These are phyloP conservation scores for Podarcis muralis DNA, from an alignment of 2,113 vertebrate genomes.

Conservation along the genomic window DNA sequence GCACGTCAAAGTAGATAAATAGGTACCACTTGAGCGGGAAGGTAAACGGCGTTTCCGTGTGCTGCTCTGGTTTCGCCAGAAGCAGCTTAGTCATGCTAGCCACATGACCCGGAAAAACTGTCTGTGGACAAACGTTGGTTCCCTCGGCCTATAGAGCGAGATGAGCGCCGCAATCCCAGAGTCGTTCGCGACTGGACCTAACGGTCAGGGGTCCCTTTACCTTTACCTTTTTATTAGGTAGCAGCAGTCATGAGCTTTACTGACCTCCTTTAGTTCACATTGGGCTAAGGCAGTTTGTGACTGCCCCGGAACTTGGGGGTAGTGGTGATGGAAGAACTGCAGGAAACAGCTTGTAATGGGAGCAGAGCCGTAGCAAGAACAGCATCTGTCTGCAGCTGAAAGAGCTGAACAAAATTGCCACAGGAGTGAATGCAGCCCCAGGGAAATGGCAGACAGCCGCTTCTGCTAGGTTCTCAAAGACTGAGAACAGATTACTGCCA, in stretches of 20 bases:
- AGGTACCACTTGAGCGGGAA: no score
- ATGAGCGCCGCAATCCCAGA: no score
- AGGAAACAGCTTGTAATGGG: neutral
- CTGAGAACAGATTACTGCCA: neutral
- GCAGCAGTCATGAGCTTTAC: neutral
- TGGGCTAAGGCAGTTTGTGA: neutral
- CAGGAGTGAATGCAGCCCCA: neutral
- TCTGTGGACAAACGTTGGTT: no score
- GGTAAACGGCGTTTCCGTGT: no score
- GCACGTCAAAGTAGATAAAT: no score
- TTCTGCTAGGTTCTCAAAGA: neutral
- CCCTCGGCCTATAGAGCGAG: no score
- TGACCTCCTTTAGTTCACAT: accelerated
- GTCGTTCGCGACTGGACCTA: no score
- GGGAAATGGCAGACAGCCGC: neutral
- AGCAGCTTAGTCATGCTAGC: no score
- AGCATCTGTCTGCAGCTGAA: neutral
- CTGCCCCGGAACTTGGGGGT: neutral
- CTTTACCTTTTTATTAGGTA: no score
- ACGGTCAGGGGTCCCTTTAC: no score
- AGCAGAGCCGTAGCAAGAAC: neutral
- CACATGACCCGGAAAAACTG: no score
- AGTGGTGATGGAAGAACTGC: neutral
- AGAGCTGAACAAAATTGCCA: neutral
- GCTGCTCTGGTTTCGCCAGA: no score